A percentile compares a stretch with the other conserved stretches of the same genome.
Evolutionary conservation across 2,888 invertebrate genomes (phyloP).

Genomic region (Eubasilissa splendida): DNA sequence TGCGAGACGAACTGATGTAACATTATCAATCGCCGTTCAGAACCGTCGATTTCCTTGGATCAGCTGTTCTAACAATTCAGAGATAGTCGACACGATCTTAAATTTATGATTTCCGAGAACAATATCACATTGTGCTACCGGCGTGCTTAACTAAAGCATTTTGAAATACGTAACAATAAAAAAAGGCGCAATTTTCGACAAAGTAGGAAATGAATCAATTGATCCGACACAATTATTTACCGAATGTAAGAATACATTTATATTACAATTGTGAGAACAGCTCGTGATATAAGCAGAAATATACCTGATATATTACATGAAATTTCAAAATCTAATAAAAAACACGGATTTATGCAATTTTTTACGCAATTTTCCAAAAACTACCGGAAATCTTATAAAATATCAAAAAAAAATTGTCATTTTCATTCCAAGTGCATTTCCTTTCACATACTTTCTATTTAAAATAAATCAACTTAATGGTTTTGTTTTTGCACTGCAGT

Average conservation of each 20-base stretch:
- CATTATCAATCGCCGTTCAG: background rate
- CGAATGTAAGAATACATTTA: background rate
- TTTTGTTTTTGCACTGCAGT: too few relatives aligned
- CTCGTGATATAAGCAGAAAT: too few relatives aligned
- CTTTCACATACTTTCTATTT: too few relatives aligned
- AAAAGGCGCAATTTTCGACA: background rate
- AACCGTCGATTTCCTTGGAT: background rate
- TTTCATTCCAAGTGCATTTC: too few relatives aligned
- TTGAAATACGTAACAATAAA: slow-evolving; percentile 3
- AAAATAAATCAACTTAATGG: too few relatives aligned
- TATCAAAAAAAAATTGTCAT: too few relatives aligned
- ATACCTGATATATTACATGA: too few relatives aligned
- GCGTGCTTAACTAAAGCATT: background rate
- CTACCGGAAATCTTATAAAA: too few relatives aligned
- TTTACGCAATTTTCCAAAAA: too few relatives aligned
- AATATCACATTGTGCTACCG: slow-evolving; percentile 20
- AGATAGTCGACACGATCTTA: slow-evolving; percentile 8
- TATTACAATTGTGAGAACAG: background rate
- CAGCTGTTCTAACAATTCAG: background rate
- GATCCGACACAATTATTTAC: background rate
- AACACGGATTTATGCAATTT: too few relatives aligned
- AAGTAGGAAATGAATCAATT: slow-evolving; percentile 18
- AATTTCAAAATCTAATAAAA: too few relatives aligned
- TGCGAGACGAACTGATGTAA: slow-evolving; percentile 14
- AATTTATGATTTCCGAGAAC: background rate